phyloP scores from a whole-genome alignment of 2,797 vertebrate species.

The Darevskia nairensis region DNA sequence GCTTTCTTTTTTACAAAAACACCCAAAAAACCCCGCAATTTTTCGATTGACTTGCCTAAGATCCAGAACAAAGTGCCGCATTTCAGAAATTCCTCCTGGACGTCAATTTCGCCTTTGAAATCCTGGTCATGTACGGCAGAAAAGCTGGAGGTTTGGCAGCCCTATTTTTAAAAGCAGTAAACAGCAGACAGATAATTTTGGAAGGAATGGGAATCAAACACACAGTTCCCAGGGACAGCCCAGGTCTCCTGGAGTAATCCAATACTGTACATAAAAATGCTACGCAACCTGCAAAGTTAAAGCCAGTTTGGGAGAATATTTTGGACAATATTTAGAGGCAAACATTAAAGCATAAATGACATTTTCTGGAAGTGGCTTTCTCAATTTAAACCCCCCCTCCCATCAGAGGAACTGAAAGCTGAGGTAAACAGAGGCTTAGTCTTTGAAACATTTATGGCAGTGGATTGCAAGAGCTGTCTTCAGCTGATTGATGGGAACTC shows the following conservation, averaged over 20 bases:
- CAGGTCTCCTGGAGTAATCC: no score
- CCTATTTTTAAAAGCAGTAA: not conserved
- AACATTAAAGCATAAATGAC: not conserved
- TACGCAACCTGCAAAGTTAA: not conserved
- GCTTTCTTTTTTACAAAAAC: no score
- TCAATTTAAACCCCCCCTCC: not conserved
- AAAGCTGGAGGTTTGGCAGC: no score
- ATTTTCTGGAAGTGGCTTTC: not conserved
- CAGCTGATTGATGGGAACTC: not conserved
- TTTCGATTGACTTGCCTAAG: no score
- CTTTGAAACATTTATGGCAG: not conserved
- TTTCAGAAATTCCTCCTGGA: no score
- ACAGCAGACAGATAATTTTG: not conserved
- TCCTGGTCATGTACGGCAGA: no score
- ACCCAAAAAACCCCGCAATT: fast-evolving
- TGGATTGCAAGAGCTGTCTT: not conserved
- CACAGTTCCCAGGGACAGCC: not conserved
- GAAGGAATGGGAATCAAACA: not conserved
- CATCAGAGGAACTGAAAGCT: not conserved
- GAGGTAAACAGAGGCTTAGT: not conserved
- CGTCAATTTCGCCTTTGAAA: no score
- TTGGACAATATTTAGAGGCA: not conserved
- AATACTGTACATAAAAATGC: not conserved
- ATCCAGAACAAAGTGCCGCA: no score
- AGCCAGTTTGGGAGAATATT: not conserved